Base-by-base conservation (phyloP, 2,888 invertebrate genomes). In the Pachycephus smyrnensis region DNA sequence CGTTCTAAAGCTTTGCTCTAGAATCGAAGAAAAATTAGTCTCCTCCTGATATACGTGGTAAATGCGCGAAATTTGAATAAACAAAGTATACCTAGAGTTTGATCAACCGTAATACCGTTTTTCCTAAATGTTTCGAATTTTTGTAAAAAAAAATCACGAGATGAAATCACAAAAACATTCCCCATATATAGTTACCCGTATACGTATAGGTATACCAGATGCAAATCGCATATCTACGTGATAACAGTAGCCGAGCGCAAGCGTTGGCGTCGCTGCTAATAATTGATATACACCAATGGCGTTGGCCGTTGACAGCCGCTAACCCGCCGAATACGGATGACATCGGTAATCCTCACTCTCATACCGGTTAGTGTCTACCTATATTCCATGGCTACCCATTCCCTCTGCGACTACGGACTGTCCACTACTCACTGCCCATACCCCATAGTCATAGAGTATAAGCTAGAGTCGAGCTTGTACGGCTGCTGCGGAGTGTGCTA, bases 281-380 rank as follows among this genome's bases (percentile, higher is more conserved):
- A 89, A 89, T 89, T 89, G 89, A 89, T 89, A 89, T 89, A 89
- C 87, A 88, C 86, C 87, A 84, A 86, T 84, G 84, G 87, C 86
- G 86, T 87, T 87, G 88, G 84, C 83, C 87, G 90, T 86, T 91
- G 91, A 91, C 91, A 90, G 89, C 86, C 87, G 87, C 90, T 89
- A 90, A 91, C 89, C 90, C 90, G 88, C 87, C 87, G 89, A 89
- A 89, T 89, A 89, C 89, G 87, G 88, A 89, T 89, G 89, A 89
- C 88, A 87, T 85, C 82, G 85, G 88, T 91, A 91, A 91, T 91
- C 91, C 91, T 89, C 87, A 87, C 87, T 88, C 89, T 88, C 90
- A 87, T 88, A 89, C 87, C 87, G 86, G 86, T 88, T 89, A 87
- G 86, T 87, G 86, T 86, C 87, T 86, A 87, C 87, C 87, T 88